Conservation (phyloP, 2,888 invertebrate genomes). For the Brachylomia viminalis region DNA sequence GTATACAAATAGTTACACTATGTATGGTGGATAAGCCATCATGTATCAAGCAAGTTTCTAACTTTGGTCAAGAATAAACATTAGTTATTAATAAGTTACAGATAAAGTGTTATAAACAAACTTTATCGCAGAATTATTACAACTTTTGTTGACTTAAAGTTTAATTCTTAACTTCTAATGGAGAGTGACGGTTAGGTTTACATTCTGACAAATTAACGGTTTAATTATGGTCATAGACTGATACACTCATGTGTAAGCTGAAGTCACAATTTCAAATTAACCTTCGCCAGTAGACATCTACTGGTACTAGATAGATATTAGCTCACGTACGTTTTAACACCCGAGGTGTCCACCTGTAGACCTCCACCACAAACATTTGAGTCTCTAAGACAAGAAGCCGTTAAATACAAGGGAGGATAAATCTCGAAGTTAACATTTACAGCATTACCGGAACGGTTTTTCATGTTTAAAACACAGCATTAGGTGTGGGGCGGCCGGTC, state of each 20-base stretch:
- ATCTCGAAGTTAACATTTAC: conserved; percentile 84
- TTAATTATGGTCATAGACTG: not conserved
- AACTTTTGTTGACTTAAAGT: too few species aligned
- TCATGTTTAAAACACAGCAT: conserved; percentile 89
- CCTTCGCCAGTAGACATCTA: conserved; percentile 36
- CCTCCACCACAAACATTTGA: conserved; percentile 67
- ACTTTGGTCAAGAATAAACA: not conserved
- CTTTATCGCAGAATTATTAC: not conserved
- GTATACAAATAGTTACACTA: not conserved
- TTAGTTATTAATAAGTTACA: not conserved
- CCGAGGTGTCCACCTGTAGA: conserved; percentile 55
- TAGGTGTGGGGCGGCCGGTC: conserved; percentile 78
- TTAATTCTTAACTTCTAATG: too few species aligned
- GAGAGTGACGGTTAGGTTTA: too few species aligned
- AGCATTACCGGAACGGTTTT: conserved; percentile 89
- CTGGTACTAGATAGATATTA: not conserved
- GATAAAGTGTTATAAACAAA: not conserved
- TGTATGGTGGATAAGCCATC: too few species aligned
- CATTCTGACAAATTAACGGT: too few species aligned
- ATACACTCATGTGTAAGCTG: conserved; percentile 2
- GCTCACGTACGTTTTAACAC: conserved; percentile 61
- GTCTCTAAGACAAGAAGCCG: conserved; percentile 71
- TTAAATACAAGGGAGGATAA: conserved; percentile 81
- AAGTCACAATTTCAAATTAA: conserved; percentile 16
- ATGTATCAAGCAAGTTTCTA: not conserved